These are phyloP conservation scores for Luidia sarsii DNA, from an alignment of 53 echinoderm and acorn worm genomes.

Conservation along the genomic window DNA sequence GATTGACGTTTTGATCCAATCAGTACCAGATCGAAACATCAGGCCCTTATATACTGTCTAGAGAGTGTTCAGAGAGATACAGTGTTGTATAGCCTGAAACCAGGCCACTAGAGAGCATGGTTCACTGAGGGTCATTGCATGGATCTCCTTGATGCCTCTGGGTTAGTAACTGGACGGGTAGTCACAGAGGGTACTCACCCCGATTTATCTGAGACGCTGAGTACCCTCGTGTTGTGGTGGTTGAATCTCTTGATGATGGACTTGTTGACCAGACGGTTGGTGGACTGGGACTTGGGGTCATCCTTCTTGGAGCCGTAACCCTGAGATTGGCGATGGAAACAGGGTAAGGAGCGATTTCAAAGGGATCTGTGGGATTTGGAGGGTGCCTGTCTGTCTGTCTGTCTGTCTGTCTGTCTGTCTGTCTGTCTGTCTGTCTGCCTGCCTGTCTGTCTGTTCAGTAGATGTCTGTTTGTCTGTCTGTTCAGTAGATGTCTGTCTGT, in stretches of 20 bases:
- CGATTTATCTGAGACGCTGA: constrained; percentile 73
- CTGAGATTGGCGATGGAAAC: constrained; percentile 51
- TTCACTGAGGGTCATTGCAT: no score
- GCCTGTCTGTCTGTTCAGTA: no score
- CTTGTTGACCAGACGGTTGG: constrained; percentile 67
- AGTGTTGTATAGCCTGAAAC: no score
- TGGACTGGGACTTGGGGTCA: constrained; percentile 31
- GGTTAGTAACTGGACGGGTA: not conserved
- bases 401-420: not conserved
- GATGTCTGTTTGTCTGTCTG: no score
- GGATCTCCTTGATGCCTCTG: no score
- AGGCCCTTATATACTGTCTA: no score
- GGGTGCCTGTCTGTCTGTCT: not conserved
- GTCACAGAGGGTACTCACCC: constrained; percentile 64
- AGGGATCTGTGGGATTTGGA: not conserved
- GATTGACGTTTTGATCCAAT: no score
- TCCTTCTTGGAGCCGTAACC: constrained; percentile 79
- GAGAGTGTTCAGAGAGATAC: no score
- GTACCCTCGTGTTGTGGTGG: constrained; percentile 92
- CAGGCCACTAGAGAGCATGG: no score
- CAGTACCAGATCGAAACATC: no score
- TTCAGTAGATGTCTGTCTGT: no score
- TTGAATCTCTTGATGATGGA: constrained; percentile 95
- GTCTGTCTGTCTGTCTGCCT: no score
- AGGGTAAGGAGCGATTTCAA: not conserved